These are phyloP conservation scores for Ichneumon xanthorius DNA, from an alignment of 2,888 invertebrate genomes.

Conservation along the genomic window DNA sequence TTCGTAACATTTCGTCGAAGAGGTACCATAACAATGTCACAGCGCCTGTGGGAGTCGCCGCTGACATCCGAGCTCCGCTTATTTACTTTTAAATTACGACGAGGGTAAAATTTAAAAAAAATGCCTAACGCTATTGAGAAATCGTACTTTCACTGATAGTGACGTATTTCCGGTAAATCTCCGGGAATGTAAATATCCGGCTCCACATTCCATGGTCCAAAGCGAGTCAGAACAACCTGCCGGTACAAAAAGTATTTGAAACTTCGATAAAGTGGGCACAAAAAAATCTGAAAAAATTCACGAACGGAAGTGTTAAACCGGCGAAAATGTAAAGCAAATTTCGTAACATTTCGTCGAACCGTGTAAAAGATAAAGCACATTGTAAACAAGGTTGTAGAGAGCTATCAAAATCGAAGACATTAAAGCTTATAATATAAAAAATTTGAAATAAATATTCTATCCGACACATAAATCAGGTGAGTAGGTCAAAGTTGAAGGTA, in stretches of 20 bases:
- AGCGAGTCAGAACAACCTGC: no score
- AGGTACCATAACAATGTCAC: slow-evolving; percentile 51
- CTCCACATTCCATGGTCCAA: no score
- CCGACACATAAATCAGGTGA: background rate
- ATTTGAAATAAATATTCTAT: background rate
- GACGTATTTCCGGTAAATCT: no score
- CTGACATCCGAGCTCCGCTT: slow-evolving; percentile 23
- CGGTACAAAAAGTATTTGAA: no score
- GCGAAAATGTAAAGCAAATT: background rate
- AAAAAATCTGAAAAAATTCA: no score
- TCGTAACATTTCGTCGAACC: background rate
- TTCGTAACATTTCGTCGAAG: slow-evolving; percentile 11
- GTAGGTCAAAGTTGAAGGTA: slow-evolving; percentile 17
- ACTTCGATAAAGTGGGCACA: no score
- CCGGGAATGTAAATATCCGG: no score
- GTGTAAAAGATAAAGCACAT: background rate
- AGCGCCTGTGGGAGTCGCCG: background rate
- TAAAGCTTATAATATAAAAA: background rate
- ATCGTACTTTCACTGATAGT: no score
- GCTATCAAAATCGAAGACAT: background rate
- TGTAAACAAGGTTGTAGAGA: background rate
- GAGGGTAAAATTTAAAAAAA: background rate
- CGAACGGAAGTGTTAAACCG: no score
- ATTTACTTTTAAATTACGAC: slow-evolving; percentile 27
- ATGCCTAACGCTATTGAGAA: no score